Evolutionary conservation across 2,113 vertebrate species (phyloP), one percentile per base, ranked within the genome.

Genomic region (Neolamprologus brichardi): DNA sequence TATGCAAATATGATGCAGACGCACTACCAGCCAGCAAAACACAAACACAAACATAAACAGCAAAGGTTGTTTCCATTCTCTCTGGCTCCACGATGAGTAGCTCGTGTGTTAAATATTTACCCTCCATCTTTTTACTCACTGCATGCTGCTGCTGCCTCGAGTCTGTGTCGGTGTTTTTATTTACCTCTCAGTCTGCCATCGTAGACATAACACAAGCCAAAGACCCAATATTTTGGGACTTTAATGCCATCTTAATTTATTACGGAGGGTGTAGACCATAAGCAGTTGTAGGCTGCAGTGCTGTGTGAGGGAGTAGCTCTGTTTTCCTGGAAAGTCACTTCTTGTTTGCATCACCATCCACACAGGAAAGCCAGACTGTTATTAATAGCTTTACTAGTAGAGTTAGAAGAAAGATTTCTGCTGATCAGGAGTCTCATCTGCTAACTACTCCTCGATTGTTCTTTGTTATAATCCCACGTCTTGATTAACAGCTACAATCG

Each of bases 31-130:
- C 25, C 10, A 67, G 44, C 41, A 83, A 85, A 77, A 82, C n/a
- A 53, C 53, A 67, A 64, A 86, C 51, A 54, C 17, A 87, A 89
- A 88, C 67, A 82, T 52, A 86, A 87, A 89, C 79, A 37, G 54
- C 3, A 81, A 83, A 28, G 70, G 84, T 75, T 90, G 52, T 84
- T 92, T 87, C 80, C 78, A 60, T 81, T 72, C 51, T 80, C 32
- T 51, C 28, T 79, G 87, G 72, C 89, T 87, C 91, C 87, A 86
- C 18, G 10, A 64, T 81, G 87, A 92, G 91, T 91, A 94, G 86
- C 89, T n/a, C 84, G 49, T 81, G 88, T 90, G 46, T 32, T 77
- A 94, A 95, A 94, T 92, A 85, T 95, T 95, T 93, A 92, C 62
- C 56, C 30, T 84, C 79, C 62, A 52, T 92, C 82, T 80, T 87